phyloP scores from a whole-genome alignment of 2,888 invertebrate genomes.

The Microctonus aethiopoides region DNA sequence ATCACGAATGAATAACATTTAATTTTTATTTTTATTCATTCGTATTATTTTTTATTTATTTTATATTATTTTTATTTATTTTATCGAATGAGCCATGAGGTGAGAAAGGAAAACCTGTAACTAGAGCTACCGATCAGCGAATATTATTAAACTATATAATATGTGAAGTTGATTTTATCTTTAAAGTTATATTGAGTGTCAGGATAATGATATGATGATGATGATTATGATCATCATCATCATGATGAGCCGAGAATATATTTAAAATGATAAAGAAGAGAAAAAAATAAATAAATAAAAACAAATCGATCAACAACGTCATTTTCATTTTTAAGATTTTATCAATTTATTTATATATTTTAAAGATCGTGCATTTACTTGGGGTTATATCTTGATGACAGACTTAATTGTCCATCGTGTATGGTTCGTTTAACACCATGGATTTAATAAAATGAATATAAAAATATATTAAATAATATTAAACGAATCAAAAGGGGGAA shows the following conservation, averaged over 20 bases:
- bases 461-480: too few species aligned
- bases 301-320: background rate
- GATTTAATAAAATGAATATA: background rate
- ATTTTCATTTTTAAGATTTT: background rate
- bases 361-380: background rate
- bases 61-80: background rate
- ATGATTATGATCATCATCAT: background rate
- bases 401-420: background rate
- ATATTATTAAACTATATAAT: too few species aligned
- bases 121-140: conserved; percentile 1
- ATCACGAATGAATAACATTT: too few species aligned
- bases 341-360: background rate
- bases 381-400: background rate
- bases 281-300: background rate
- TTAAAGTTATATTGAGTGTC: background rate
- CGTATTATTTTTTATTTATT: background rate
- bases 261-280: too few species aligned
- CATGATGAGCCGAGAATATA: background rate
- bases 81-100: background rate
- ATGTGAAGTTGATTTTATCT: too few species aligned
- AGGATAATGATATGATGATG: background rate
- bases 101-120: background rate
- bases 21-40: background rate
- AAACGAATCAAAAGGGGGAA: background rate
- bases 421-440: background rate